A percentile compares a stretch with the other conserved stretches of the same genome.
These are phyloP conservation scores for Tenrec ecaudatus DNA, from an alignment of 2,113 vertebrate species.

Conservation along the genomic window DNA sequence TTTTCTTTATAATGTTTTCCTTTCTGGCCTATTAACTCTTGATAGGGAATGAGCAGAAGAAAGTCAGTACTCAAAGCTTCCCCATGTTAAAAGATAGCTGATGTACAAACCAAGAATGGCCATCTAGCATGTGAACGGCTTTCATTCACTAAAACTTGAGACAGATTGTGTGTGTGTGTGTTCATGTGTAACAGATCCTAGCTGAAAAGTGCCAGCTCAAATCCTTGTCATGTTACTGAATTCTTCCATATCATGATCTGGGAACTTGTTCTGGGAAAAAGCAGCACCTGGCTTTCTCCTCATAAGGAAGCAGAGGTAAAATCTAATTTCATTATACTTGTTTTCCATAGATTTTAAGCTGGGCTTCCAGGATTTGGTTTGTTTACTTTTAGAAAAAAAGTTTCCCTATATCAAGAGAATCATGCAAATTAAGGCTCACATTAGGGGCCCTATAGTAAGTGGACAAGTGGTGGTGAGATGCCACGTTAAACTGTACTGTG, in stretches of 20 bases:
- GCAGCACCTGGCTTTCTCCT: neutral
- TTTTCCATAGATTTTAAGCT: conserved; percentile 48
- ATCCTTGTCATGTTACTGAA: neutral
- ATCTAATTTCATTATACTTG: neutral
- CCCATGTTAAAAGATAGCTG: neutral
- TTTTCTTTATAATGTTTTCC: conserved; percentile 34
- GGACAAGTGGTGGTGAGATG: conserved; percentile 49
- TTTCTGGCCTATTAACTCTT: conserved; percentile 12
- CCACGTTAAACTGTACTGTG: neutral
- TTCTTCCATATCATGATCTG: neutral
- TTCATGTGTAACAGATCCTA: neutral
- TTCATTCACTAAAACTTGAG: conserved; percentile 54
- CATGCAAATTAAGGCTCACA: neutral
- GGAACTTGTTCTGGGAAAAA: conserved; percentile 7
- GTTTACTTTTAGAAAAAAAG: neutral
- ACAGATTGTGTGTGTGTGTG: neutral
- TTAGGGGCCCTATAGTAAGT: neutral
- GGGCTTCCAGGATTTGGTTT: neutral
- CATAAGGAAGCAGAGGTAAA: neutral
- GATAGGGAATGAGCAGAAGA: neutral
- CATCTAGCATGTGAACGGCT: neutral
- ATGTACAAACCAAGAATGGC: conserved; percentile 25
- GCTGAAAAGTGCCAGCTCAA: conserved; percentile 39
- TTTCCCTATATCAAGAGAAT: conserved; percentile 20
- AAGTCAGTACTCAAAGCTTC: conserved; percentile 32